phyloP scores from a whole-genome alignment of 2,113 vertebrate species.

The Pica pica region DNA sequence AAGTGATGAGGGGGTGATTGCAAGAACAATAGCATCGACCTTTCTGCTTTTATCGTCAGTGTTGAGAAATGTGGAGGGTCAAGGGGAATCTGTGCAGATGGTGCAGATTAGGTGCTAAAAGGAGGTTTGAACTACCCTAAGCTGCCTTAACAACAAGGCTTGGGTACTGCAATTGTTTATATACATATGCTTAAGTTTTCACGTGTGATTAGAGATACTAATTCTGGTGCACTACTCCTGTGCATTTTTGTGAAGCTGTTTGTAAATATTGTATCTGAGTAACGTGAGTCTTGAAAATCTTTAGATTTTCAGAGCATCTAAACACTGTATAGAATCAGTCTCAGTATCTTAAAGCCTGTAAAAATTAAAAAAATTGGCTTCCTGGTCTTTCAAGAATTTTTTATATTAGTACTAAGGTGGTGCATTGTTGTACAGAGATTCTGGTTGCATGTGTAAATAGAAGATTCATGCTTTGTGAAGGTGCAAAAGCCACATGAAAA shows the following conservation, averaged over 20 bases:
- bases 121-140: background rate
- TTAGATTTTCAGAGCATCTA: background rate
- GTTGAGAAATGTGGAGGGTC: background rate
- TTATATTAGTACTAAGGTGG: background rate
- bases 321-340: background rate
- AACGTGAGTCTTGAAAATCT: background rate
- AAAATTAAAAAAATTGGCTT: background rate
- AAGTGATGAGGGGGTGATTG: background rate
- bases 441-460: background rate
- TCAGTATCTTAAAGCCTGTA: background rate
- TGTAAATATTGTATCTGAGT: background rate
- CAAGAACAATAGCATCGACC: background rate
- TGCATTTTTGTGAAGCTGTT: background rate
- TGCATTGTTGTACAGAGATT: background rate
- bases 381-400: background rate
- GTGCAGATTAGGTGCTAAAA: background rate
- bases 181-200: background rate
- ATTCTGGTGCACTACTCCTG: background rate
- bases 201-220: background rate
- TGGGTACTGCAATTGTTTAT: background rate
- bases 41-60: background rate
- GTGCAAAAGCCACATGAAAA: background rate
- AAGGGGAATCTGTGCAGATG: background rate
- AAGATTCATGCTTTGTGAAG: background rate
- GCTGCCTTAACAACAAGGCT: background rate